A percentile compares a stretch with the other conserved stretches of the same genome.
Evolutionary conservation across 2,113 vertebrate species (phyloP).

Genomic region (Tautogolabrus adspersus): DNA sequence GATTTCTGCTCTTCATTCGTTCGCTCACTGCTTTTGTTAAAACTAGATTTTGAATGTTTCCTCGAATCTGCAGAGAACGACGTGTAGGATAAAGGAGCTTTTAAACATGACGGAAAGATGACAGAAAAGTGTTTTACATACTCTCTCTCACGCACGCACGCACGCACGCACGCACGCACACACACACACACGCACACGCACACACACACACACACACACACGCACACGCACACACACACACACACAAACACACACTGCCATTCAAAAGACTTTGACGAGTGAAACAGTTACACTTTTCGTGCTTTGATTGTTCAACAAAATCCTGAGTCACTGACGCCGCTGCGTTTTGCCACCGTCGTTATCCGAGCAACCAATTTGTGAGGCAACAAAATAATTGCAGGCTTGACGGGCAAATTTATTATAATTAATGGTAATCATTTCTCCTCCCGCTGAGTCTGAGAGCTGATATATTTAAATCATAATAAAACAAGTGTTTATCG

Average conservation of each 20-base stretch:
- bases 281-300: slow-evolving; percentile 50
- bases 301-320: slow-evolving; percentile 75
- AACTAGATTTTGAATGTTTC: not conserved
- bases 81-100: not conserved
- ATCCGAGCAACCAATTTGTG: slow-evolving; percentile 83
- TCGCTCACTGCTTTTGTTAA: not conserved
- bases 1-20: no score
- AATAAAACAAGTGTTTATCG: slow-evolving; percentile 72
- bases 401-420: slow-evolving; percentile 85
- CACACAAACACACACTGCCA: not conserved
- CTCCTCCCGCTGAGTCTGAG: slow-evolving; percentile 80
- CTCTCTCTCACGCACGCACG: not conserved
- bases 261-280: slow-evolving; percentile 28
- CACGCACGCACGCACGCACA: no score
- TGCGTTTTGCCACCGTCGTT: slow-evolving; percentile 51
- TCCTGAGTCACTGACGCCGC: slow-evolving; percentile 82
- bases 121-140: slow-evolving; percentile 13
- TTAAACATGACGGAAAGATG: slow-evolving; percentile 3
- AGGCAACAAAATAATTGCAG: slow-evolving; percentile 86
- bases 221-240: not conserved
- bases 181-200: not conserved
- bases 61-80: not conserved
- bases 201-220: not conserved
- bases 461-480: slow-evolving; percentile 71
- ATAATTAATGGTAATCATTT: slow-evolving; percentile 89